These are phyloP conservation scores for Andrena bicolor DNA, from an alignment of 2,888 invertebrate genomes.

Conservation along the genomic window DNA sequence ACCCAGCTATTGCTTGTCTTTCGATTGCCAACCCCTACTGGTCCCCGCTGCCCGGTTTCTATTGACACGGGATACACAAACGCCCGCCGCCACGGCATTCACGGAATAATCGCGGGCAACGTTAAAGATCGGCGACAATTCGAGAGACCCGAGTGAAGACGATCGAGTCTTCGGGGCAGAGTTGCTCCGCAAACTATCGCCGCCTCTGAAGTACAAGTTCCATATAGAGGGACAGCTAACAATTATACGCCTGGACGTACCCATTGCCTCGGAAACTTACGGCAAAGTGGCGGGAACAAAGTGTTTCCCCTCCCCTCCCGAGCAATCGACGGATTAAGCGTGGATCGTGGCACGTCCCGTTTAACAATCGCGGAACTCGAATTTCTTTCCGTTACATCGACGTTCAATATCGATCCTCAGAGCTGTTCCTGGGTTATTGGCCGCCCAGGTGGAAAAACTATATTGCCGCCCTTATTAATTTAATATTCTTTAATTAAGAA, in stretches of 20 bases:
- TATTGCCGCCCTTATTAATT: too few relatives aligned
- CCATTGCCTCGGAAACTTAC: too few relatives aligned
- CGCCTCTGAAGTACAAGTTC: too few relatives aligned
- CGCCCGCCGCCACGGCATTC: constrained; percentile 20
- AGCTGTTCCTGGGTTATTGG: too few relatives aligned
- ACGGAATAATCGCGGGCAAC: constrained; percentile 9
- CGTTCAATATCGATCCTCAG: neutral
- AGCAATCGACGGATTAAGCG: neutral
- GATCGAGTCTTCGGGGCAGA: constrained; percentile 4
- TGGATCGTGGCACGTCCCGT: neutral
- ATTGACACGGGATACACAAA: constrained; percentile 48
- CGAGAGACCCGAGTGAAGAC: constrained; percentile 8
- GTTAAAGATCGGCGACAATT: constrained; percentile 11
- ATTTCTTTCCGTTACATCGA: neutral
- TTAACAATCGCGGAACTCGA: neutral
- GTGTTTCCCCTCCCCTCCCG: neutral
- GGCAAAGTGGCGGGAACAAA: neutral
- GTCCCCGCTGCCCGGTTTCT: constrained; percentile 24
- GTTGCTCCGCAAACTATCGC: neutral
- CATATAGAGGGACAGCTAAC: too few relatives aligned
- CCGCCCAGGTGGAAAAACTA: too few relatives aligned
- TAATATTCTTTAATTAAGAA: too few relatives aligned
- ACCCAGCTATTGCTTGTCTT: constrained; percentile 62
- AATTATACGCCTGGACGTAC: too few relatives aligned
- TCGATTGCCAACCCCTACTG: constrained; percentile 50